Conservation (phyloP, 2,888 invertebrate genomes). For the Andricus quercusramuli region DNA sequence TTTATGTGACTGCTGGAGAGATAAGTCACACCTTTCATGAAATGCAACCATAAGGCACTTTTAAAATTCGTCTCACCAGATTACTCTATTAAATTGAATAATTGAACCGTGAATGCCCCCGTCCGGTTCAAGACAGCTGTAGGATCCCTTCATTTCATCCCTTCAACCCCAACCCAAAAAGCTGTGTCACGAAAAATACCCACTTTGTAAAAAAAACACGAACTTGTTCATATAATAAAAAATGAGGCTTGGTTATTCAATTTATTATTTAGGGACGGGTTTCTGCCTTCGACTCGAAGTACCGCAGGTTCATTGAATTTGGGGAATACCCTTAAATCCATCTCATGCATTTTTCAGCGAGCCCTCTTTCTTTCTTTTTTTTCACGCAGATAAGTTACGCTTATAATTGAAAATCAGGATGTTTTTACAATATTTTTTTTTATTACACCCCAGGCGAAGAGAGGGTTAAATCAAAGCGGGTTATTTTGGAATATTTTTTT, state of each 20-base stretch:
- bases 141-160: constrained; percentile 3
- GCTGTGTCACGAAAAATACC: constrained; percentile 11
- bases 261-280: constrained; percentile 26
- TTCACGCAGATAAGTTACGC: constrained; percentile 50
- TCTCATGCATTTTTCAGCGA: constrained; percentile 46
- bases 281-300: background rate
- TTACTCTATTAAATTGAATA: constrained; percentile 37
- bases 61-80: constrained; percentile 34
- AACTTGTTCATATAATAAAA: constrained; percentile 26
- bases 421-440: constrained; percentile 58
- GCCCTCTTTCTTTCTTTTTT: constrained; percentile 40
- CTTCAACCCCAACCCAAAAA: constrained; percentile 4
- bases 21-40: constrained; percentile 27
- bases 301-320: background rate
- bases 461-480: too few relatives aligned
- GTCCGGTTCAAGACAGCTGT: constrained; percentile 25
- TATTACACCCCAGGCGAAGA: background rate
- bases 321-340: constrained; percentile 14
- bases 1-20: constrained; percentile 5
- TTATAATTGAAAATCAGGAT: constrained; percentile 72
- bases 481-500: too few relatives aligned
- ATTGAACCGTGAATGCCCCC: constrained; percentile 36
- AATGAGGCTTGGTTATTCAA: constrained; percentile 2
- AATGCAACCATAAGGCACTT: constrained; percentile 3
- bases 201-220: constrained; percentile 33